These are phyloP conservation scores for Andrena camellia DNA, from an alignment of 2,888 invertebrate species.

Conservation along the genomic window DNA sequence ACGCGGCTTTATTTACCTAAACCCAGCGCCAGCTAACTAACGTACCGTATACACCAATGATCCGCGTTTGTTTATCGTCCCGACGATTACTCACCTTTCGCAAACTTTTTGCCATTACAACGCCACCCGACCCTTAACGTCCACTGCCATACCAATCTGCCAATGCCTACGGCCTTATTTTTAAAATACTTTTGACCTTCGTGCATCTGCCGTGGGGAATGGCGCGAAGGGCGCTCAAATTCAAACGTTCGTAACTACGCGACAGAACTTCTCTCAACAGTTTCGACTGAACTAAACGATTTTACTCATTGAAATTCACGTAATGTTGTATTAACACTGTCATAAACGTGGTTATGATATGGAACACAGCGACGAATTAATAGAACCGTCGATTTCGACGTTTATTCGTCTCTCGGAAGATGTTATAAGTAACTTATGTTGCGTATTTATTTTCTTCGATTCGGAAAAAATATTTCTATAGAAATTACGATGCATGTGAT, in stretches of 20 bases:
- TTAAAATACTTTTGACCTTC: slow-evolving; percentile 85
- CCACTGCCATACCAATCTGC: slow-evolving; percentile 88
- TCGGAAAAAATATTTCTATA: neutral
- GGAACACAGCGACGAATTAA: too few species aligned
- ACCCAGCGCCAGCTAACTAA: slow-evolving; percentile 63
- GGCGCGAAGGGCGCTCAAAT: slow-evolving; percentile 81
- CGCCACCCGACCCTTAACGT: slow-evolving; percentile 92
- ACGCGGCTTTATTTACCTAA: slow-evolving; percentile 68
- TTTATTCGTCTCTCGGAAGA: neutral
- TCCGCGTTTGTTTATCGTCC: slow-evolving; percentile 51
- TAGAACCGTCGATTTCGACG: neutral
- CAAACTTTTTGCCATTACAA: slow-evolving; percentile 92
- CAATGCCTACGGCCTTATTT: slow-evolving; percentile 84
- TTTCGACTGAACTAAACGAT: neutral
- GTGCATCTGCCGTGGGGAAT: slow-evolving; percentile 83
- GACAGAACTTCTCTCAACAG: slow-evolving; percentile 14
- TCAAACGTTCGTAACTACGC: slow-evolving; percentile 73
- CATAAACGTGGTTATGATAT: neutral
- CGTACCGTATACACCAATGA: slow-evolving; percentile 53
- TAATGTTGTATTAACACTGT: neutral
- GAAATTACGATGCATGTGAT: neutral
- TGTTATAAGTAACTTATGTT: neutral
- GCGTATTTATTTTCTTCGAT: neutral
- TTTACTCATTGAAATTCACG: neutral
- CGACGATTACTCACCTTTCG: slow-evolving; percentile 89